Conservation (phyloP, 2,797 vertebrate species). For the Clarias platycephalus region DNA sequence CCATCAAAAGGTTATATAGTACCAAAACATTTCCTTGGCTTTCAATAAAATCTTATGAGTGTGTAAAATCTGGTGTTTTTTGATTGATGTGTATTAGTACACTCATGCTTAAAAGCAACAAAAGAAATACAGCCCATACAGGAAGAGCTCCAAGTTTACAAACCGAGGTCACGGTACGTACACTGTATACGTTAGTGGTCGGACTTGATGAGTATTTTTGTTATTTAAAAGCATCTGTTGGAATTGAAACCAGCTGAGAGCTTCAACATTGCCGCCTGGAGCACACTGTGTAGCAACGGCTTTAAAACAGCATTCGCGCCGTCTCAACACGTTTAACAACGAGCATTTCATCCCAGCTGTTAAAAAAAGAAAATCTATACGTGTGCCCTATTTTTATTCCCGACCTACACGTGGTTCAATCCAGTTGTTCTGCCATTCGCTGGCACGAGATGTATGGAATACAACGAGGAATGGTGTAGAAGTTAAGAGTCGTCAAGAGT, state of each 20-base stretch:
- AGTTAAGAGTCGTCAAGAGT: not conserved
- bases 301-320: constrained; percentile 12
- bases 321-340: not conserved
- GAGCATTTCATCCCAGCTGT: not conserved
- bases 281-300: not conserved
- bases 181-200: constrained; percentile 18
- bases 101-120: not conserved
- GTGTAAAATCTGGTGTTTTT: not conserved
- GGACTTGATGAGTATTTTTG: not conserved
- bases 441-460: not conserved
- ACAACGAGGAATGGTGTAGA: not conserved
- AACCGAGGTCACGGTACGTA: constrained; percentile 9
- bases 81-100: not conserved
- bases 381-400: constrained; percentile 1
- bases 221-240: constrained; percentile 25
- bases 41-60: not conserved
- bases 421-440: not conserved
- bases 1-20: not conserved
- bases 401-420: not conserved
- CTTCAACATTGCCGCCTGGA: constrained; percentile 16
- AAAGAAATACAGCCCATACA: not conserved
- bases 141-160: constrained; percentile 23
- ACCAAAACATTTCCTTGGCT: not conserved
- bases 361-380: constrained; percentile 8
- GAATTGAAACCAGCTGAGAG: constrained; percentile 13